These are phyloP conservation scores for Callipepla squamata DNA, from an alignment of 2,113 vertebrate genomes.

Conservation along the genomic window DNA sequence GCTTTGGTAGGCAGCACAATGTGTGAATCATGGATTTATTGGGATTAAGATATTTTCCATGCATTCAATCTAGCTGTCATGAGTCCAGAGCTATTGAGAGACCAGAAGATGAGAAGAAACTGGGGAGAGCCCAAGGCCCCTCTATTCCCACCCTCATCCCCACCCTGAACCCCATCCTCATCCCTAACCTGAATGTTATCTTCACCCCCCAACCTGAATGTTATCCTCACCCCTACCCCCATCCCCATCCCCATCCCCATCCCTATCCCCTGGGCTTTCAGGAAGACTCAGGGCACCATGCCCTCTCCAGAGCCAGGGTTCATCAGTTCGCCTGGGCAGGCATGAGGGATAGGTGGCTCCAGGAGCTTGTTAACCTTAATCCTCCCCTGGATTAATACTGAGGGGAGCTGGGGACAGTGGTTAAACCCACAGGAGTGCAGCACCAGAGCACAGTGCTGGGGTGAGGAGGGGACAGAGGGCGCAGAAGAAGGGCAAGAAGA, in stretches of 20 bases:
- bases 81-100: background rate
- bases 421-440: conserved; percentile 21
- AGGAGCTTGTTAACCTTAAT: conserved; percentile 69
- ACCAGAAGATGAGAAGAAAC: background rate
- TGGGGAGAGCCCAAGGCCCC: fast-evolving
- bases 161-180: background rate
- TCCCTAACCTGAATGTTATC: background rate
- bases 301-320: background rate
- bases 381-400: conserved; percentile 54
- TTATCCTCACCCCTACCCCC: no score
- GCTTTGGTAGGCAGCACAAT: background rate
- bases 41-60: conserved; percentile 45
- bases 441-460: fast-evolving
- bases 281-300: background rate
- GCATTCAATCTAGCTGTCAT: conserved; percentile 23
- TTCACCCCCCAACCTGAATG: no score
- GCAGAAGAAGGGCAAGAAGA: background rate
- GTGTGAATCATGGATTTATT: background rate
- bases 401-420: conserved; percentile 58
- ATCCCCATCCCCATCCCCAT: no score
- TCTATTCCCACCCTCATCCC: background rate
- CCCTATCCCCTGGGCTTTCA: background rate
- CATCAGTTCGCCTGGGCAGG: background rate
- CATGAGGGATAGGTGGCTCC: conserved; percentile 9
- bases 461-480: background rate